Base-by-base conservation (phyloP, 2,888 invertebrate genomes). In the Platycheirus albimanus region DNA sequence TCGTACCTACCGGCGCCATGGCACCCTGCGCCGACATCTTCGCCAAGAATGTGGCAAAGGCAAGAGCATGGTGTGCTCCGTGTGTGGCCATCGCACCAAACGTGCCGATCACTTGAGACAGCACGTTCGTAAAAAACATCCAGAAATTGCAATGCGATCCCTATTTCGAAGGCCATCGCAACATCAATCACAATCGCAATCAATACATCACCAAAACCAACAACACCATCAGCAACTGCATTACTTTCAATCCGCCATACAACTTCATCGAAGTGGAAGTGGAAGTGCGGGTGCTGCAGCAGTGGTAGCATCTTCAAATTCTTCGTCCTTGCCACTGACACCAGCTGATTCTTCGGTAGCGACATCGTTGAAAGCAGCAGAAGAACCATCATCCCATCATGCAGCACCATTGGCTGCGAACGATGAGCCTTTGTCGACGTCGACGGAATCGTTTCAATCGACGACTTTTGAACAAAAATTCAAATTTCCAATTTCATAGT, bases 21-120 rank as follows among this genome's bases (percentile, higher is more conserved):
- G 92, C 85, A 93, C 93, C n/a, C 88, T 93, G 72, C 90, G 91
- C 45, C 90, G 91, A 49, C 93, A 93, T 86, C 86, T 92, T 86
- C 90, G 91, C 6, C 92, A 92, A 85, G 92, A 93, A 87, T 93
- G 93, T 86, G 93, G 93, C 54, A 92, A 92, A 87, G 90, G 90
- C 70, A 91, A 91, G 85, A 88, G 89, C 38, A 90, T 91, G 90
- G 90, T 90, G 1, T 93, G 93, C 85, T 92, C 92, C 0, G 91
- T 92, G 41, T 93, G 93, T 86, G 90, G 91, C 8, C 92, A 92
- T 87, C 89, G 91, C 64, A 92, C 92, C 66, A 92, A 92, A 86
- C 91, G 92, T 63, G 91, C 92, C 61, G 92, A 92, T 87, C 92
- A 92, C 85, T 89, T 93, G 86, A 90, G 92, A 47, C 91, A 92